A percentile compares a stretch with the other conserved stretches of the same genome.
phyloP scores from a whole-genome alignment of 2,888 invertebrate species.

The Arrhopalites spinosus region DNA sequence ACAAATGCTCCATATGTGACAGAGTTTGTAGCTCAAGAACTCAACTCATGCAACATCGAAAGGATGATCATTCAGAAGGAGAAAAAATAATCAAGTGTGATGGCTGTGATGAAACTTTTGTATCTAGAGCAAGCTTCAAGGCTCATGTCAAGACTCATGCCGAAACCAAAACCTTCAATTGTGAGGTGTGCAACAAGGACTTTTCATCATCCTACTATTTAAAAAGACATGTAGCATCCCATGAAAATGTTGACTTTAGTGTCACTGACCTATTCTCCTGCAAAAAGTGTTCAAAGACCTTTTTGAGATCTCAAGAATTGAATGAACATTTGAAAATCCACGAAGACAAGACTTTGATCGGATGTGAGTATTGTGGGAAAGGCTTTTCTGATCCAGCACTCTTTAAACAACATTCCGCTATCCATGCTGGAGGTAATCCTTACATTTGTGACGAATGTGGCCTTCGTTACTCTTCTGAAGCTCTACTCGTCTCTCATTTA shows the following conservation, averaged over 20 bases:
- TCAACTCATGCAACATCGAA: conserved; percentile 36
- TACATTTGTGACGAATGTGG: conserved; percentile 43
- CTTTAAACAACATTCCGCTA: conserved; percentile 18
- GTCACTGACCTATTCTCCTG: conserved; percentile 41
- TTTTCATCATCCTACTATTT: conserved; percentile 29
- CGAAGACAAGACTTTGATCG: conserved; percentile 18
- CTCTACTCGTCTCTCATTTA: conserved; percentile 39
- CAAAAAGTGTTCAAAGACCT: conserved; percentile 41
- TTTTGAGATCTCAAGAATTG: conserved; percentile 36
- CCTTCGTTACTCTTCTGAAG: conserved; percentile 33
- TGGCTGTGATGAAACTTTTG: conserved; percentile 28
- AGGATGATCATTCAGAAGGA: conserved; percentile 36
- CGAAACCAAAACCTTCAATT: conserved; percentile 16
- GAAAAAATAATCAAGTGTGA: conserved; percentile 37
- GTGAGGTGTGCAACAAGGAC: conserved; percentile 36
- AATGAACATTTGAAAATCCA: conserved; percentile 42
- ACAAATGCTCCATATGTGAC: conserved; percentile 41
- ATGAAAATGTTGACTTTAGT: conserved; percentile 37
- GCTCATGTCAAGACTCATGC: conserved; percentile 33
- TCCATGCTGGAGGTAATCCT: conserved; percentile 38
- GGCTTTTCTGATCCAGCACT: conserved; percentile 10
- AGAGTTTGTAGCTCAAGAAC: conserved; percentile 36
- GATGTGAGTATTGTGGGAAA: conserved; percentile 36
- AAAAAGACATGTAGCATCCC: conserved; percentile 33
- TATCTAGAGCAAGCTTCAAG: conserved; percentile 23